Conservation (phyloP, 2,888 invertebrate species). For the Furcula furcula region DNA sequence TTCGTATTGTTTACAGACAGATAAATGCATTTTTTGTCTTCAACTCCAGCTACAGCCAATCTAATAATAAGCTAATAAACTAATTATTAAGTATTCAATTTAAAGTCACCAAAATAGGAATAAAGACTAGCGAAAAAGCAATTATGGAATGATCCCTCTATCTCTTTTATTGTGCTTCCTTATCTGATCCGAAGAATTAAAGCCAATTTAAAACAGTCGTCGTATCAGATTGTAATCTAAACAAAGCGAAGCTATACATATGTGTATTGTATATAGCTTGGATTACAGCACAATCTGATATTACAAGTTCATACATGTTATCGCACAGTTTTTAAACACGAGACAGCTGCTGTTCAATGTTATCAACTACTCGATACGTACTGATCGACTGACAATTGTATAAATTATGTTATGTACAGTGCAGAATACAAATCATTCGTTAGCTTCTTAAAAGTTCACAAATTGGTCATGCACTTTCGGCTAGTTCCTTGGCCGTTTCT, state of each 20-base stretch:
- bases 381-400: background rate
- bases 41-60: background rate
- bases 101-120: no score
- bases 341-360: background rate
- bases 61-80: no score
- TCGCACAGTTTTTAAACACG: background rate
- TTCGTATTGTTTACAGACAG: conserved; percentile 16
- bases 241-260: no score
- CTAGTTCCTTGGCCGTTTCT: no score
- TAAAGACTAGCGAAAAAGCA: no score
- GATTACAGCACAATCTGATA: background rate
- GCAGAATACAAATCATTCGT: background rate
- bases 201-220: no score
- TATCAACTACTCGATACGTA: background rate
- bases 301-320: background rate
- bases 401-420: background rate
- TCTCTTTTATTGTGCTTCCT: no score
- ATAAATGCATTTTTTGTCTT: conserved; percentile 13
- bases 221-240: no score
- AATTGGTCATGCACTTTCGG: background rate
- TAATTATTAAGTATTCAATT: no score
- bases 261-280: no score
- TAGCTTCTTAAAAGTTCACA: background rate
- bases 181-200: no score
- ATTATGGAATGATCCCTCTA: no score